phyloP scores from a whole-genome alignment of 2,797 vertebrate genomes.

The Valencia hispanica region DNA sequence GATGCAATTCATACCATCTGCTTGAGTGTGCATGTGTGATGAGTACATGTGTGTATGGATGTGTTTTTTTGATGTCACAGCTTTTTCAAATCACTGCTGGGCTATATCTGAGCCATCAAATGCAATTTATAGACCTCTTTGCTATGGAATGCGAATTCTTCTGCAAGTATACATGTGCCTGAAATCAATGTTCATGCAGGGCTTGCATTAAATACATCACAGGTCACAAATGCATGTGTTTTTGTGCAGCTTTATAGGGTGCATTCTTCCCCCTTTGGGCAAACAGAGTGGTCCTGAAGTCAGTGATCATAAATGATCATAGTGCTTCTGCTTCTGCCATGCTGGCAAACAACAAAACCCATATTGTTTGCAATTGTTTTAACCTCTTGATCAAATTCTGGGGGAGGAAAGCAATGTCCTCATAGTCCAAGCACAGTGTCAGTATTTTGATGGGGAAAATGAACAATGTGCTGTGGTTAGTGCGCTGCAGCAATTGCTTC shows the following conservation, averaged over 20 bases:
- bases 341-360: conserved; percentile 44
- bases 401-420: conserved; percentile 51
- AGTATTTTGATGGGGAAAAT: conserved; percentile 68
- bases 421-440: conserved; percentile 60
- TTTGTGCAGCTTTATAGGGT: neutral
- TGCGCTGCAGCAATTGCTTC: conserved; percentile 59
- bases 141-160: conserved; percentile 19
- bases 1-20: conserved; percentile 72
- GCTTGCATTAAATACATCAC: conserved; percentile 1
- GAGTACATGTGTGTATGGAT: neutral
- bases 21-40: conserved; percentile 23
- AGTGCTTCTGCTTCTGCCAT: conserved; percentile 34
- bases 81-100: conserved; percentile 32
- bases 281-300: conserved; percentile 23
- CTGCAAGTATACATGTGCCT: conserved; percentile 21
- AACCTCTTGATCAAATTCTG: conserved; percentile 56
- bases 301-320: conserved; percentile 19
- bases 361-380: conserved; percentile 59
- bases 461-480: conserved; percentile 71
- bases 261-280: conserved; percentile 12
- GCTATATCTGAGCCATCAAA: conserved; percentile 35
- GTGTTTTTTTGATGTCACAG: conserved; percentile 36
- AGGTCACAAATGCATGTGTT: neutral
- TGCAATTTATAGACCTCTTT: conserved; percentile 25
- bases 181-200: conserved; percentile 30